Evolutionary conservation across 2,888 invertebrate species (phyloP), one percentile per base, ranked within the genome.

Genomic region (Sylvicola fuscatus): DNA sequence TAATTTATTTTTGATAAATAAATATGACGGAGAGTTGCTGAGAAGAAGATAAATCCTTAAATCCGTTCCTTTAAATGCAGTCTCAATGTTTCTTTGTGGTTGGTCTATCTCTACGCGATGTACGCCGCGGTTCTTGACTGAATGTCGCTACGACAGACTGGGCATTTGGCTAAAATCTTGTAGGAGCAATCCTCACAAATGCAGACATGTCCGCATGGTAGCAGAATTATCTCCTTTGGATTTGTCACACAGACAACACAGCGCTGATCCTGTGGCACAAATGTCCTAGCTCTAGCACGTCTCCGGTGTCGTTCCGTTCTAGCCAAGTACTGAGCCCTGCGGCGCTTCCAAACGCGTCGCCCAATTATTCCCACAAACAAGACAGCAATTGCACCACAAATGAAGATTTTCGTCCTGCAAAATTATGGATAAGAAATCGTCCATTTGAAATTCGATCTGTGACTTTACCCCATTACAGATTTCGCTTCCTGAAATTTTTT

Each of bases 151-250:
- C 87, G 64, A 56, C 90, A 90, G 21, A 89, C 68, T 0, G 90
- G 90, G 48, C 90, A 90, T 35, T 56, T 56, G 39, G 68, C 65
- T 12, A 58, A 61, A 38, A 89, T 77, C 48, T 71, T 70, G 2
- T 64, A 54, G 2, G 72, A 70, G 52, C 90, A 90, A 53, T 87
- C 82, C 53, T 81, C 81, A 51, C 90, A 90, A 17, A 89, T 58
- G 47, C 87, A 87, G 5, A 89, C 80, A 53, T 90, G 90, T 0
- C 89, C 89, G 55, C 90, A 90, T 0, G 87, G 83, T 40, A 90
- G 33, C 32, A 8, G 26, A 39, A 43, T 41, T 47, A 74, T 75
- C 62, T 89, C 86, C 47, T 82, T 76, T 1, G 82, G 82, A 61
- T 84, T 83, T 38, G 68, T 70, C 27, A 77, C 65, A 55, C 90